These are phyloP conservation scores for Batillaria attramentaria DNA, from an alignment of 1,140 invertebrate species.

Conservation along the genomic window DNA sequence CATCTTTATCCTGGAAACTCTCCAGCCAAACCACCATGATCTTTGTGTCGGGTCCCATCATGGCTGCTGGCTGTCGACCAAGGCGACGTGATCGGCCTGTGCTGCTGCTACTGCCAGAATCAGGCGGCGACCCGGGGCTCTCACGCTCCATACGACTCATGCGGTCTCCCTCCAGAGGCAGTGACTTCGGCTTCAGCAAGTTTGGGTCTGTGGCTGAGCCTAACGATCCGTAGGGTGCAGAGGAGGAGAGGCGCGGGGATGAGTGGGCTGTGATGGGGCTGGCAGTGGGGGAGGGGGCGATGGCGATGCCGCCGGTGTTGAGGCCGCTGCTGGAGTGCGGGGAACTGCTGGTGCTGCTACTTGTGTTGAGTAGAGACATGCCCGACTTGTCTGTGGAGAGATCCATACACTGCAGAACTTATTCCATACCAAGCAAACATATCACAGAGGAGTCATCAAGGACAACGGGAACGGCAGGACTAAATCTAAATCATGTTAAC, in stretches of 20 bases:
- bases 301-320: not conserved
- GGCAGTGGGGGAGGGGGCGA: constrained; percentile 6
- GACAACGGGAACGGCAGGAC: no score
- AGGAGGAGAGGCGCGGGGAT: constrained; percentile 30
- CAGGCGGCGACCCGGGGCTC: constrained; percentile 55
- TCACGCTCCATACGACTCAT: constrained; percentile 47
- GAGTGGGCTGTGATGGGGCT: constrained; percentile 9
- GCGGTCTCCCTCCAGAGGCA: constrained; percentile 58
- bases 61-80: constrained; percentile 57
- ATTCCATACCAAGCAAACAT: no score
- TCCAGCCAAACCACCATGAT: constrained; percentile 96
- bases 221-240: not conserved
- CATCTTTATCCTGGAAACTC: constrained; percentile 91
- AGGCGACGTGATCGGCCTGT: constrained; percentile 37
- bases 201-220: constrained; percentile 19
- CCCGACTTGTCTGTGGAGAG: constrained; percentile 24
- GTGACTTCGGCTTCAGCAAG: constrained; percentile 60
- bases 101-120: constrained; percentile 36
- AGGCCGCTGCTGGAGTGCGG: constrained; percentile 23
- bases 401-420: no score
- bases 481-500: no score
- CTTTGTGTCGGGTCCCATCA: constrained; percentile 76
- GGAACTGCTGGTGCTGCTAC: constrained; percentile 17
- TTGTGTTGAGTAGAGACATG: constrained; percentile 36
- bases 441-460: no score